Evolutionary conservation across 1,140 invertebrate species (phyloP).

Genomic region (Choristoneura fumiferana): DNA sequence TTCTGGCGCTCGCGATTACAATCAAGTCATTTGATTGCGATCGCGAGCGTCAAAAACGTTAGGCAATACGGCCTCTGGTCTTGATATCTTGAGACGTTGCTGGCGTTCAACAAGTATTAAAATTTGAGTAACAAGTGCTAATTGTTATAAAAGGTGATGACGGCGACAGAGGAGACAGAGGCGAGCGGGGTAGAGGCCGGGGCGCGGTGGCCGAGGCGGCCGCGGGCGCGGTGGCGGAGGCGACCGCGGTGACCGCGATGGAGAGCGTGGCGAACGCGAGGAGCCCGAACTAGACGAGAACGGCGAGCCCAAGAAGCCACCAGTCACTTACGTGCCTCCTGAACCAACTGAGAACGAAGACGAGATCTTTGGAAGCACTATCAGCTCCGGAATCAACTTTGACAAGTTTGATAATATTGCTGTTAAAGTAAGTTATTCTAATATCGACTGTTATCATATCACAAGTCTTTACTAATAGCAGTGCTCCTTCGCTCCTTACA

Average conservation of each 20-base stretch:
- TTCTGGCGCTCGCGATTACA: too few species aligned
- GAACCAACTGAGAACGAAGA: slow-evolving; percentile 85
- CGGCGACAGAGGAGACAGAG: slow-evolving; percentile 31
- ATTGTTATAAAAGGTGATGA: slow-evolving; percentile 28
- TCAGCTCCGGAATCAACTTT: slow-evolving; percentile 93
- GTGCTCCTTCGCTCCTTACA: too few species aligned
- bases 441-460: too few species aligned
- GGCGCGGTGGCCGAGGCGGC: slow-evolving; percentile 31
- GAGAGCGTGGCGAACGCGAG: slow-evolving; percentile 13
- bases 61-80: too few species aligned
- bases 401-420: slow-evolving; percentile 91
- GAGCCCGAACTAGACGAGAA: slow-evolving; percentile 36
- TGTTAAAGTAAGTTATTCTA: slow-evolving; percentile 86
- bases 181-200: slow-evolving; percentile 39
- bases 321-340: slow-evolving; percentile 89
- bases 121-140: too few species aligned
- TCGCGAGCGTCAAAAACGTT: too few species aligned
- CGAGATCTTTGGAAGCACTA: slow-evolving; percentile 85
- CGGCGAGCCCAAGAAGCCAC: slow-evolving; percentile 68
- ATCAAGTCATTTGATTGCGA: too few species aligned
- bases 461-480: too few species aligned
- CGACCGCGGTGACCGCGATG: slow-evolving; percentile 21
- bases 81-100: too few species aligned
- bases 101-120: too few species aligned
- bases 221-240: slow-evolving; percentile 29